A percentile compares a stretch with the other conserved stretches of the same genome.
These are phyloP conservation scores for Manduca sexta DNA, from an alignment of 1,140 invertebrate genomes.

Conservation along the genomic window DNA sequence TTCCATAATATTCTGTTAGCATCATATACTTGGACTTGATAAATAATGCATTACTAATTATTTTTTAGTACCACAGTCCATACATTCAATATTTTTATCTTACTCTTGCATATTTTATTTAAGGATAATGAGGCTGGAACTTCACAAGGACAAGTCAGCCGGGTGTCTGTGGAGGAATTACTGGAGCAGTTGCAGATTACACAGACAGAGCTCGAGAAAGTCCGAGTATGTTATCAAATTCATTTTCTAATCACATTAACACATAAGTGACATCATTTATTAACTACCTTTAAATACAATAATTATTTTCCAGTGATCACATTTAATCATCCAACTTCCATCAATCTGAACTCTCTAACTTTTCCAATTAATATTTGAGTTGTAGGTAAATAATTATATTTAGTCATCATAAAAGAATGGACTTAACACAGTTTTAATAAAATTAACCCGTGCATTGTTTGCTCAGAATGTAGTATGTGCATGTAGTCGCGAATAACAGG, in stretches of 20 bases:
- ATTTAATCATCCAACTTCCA: neutral
- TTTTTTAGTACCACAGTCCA: neutral
- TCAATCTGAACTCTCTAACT: neutral
- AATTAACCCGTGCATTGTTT: conserved; percentile 29
- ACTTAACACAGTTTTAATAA: no score
- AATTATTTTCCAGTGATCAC: neutral
- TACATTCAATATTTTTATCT: no score
- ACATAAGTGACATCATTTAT: conserved; percentile 9
- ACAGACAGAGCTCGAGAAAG: conserved; percentile 87
- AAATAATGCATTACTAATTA: no score
- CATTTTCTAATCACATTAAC: conserved; percentile 10
- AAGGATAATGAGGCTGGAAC: conserved; percentile 76
- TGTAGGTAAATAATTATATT: neutral
- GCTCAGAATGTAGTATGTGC: conserved; percentile 27
- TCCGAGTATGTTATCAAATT: conserved; percentile 78
- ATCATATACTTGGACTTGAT: no score
- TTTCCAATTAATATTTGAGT: neutral
- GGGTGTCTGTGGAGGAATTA: conserved; percentile 84
- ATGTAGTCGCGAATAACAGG: conserved; percentile 63
- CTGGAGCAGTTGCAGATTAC: conserved; percentile 86
- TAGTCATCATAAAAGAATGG: no score
- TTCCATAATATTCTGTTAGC: no score
- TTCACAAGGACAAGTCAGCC: conserved; percentile 69
- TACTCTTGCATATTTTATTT: no score
- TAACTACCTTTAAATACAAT: neutral